Conservation (phyloP, 2,888 invertebrate genomes). For the Anthophora plumipes region DNA sequence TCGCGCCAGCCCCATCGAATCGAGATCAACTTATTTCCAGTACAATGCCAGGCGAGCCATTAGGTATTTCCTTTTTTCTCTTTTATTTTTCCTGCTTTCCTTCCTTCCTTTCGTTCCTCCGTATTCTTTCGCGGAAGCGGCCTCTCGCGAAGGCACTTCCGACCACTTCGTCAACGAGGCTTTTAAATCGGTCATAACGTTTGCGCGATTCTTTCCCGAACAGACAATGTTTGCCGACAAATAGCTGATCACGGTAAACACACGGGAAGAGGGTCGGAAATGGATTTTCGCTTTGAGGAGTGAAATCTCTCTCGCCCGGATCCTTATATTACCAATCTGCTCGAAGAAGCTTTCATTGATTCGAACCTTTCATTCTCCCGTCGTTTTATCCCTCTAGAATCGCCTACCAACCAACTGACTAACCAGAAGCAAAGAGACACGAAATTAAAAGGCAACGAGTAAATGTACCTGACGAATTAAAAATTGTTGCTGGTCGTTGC, state of each 20-base stretch:
- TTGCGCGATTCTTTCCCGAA: slow-evolving; percentile 47
- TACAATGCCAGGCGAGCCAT: slow-evolving; percentile 30
- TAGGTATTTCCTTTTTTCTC: neutral
- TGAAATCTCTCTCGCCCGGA: slow-evolving; percentile 34
- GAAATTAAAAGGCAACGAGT: slow-evolving; percentile 9
- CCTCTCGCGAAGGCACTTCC: neutral
- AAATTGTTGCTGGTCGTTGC: neutral
- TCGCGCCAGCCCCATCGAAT: slow-evolving; percentile 1
- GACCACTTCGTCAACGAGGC: slow-evolving; percentile 23
- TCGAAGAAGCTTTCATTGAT: slow-evolving; percentile 41
- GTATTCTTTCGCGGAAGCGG: neutral
- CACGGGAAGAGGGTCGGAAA: slow-evolving; percentile 54
- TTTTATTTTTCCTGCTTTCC: neutral
- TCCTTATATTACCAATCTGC: slow-evolving; percentile 56
- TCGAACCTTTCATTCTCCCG: too few relatives aligned
- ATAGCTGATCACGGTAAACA: slow-evolving; percentile 57
- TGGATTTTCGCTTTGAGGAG: slow-evolving; percentile 54
- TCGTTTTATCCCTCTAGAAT: neutral
- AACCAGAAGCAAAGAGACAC: neutral
- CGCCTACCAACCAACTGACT: neutral
- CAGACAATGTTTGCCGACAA: slow-evolving; percentile 63
- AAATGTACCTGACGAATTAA: neutral
- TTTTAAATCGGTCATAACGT: slow-evolving; percentile 60
- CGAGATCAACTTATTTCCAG: slow-evolving; percentile 44
- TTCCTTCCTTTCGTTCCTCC: neutral